Base-by-base conservation (phyloP, 1,140 invertebrate genomes). In the Adoxophyes honmai region DNA sequence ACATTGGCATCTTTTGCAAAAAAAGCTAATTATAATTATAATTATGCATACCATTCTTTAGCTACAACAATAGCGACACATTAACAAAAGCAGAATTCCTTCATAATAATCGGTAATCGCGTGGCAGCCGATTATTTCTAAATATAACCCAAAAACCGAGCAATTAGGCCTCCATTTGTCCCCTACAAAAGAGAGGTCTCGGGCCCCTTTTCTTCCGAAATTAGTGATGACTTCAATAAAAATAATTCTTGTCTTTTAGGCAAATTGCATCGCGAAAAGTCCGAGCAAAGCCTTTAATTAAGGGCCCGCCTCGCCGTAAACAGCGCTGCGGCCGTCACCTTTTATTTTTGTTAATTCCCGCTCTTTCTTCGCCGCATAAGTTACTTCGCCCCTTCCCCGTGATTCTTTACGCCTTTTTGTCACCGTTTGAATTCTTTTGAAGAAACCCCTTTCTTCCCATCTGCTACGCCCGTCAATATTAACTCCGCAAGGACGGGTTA, bases 381-480 rank as follows among this genome's bases (percentile, higher is more conserved):
- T 88, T 84, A 88, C 76, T 88, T 81, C 75, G 75, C 81, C 85
- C 82, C 74, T 78, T 70, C 66, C 67, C 73, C 74, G 79, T 78
- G 82, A 86, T 88, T 88, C 86, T 86, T 87, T 78, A 81, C 84
- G 83, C 86, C 83, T 88, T 87, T 88, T 88, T 88, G 86, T 86
- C 84, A 81, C 81, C 86, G 77, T 86, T 81, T 81, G 75, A 81
- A 85, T 85, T 86, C 78, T 86, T 88, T 88, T 76, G 75, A 79
- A 78, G 76, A 78, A 82, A 82, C 86, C 80, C 77, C 73, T 86
- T 85, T 79, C 75, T 81, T 79, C 75, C 83, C 86, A 86, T 88
- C 84, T 88, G 86, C 81, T 76, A 80, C 81, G 81, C 85, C 88
- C 87, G 89, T 90, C 89, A 89, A 89, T 90, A 90, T 89, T 89